Evolutionary conservation across 2,797 vertebrate genomes (phyloP), one percentile per base, ranked within the genome.

Genomic region (Halcyon chelicuti): DNA sequence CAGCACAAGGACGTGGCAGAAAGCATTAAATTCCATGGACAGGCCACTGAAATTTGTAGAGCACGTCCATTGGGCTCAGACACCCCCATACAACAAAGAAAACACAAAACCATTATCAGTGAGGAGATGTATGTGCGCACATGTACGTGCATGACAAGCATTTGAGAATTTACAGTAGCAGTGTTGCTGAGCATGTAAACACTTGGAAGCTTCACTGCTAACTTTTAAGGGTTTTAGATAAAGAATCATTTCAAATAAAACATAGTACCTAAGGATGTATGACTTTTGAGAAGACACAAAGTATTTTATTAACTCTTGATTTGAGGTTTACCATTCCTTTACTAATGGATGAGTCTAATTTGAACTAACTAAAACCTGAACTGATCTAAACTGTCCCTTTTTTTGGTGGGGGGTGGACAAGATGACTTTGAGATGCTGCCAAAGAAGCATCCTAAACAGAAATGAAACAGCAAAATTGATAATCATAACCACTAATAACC

Each of bases 1-100:
- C 8, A 51, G 14, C 39, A 55, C 6, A 21, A 17, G 8, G 7
- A 3, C 14, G 23, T 6, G 7, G 18, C 28, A 88, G 39, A 51
- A 65, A 58, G 14, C 4, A 4, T 52, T 52, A 20, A 9, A 46
- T 66, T 33, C 23, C 11, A 17, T 1, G 0, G 25, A 37, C 6
- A 37, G 23, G 28, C 5, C 31, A n/a, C n/a, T 37, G 33, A 87
- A 31, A n/a, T 78, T n/a, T 71, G 47, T 26, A 67, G 21, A 5
- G 14, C 46, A 60, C 40, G 31, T 49, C 39, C 20, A 13, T 4
- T 46, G 21, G 22, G 14, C 7, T 86, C 51, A 58, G n/a, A 44
- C 39, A 39, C 6, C 9, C 17, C 1, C 3, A 54, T 0, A 5
- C 3, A 9, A 61, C 16, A 18, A 78, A 46, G 11, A 31, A 74